Evolutionary conservation across 2,888 invertebrate genomes (phyloP), one percentile per base, ranked within the genome.

Genomic region (Acronicta alni): DNA sequence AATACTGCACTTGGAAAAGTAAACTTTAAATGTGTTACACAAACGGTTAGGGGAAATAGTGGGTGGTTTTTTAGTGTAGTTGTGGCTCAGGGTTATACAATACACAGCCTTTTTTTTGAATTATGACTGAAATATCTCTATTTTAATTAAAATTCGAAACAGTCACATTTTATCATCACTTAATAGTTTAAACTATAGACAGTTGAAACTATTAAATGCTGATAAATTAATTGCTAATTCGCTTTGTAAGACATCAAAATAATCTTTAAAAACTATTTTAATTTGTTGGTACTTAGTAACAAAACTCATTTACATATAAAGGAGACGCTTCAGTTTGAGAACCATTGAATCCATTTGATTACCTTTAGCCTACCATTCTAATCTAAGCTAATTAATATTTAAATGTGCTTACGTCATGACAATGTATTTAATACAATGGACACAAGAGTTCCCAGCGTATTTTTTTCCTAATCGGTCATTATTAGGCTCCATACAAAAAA

Each of bases 381-480:
- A 84, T 85, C 80, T 80, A 81, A 86, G 82, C 84, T 89, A 88
- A 91, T 91, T 89, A 91, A 87, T 87, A 86, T 85, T 82, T 79
- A 83, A 90, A 90, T 73, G 83, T 87, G 90, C 89, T 85, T 86
- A 90, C 90, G 90, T 91, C 92, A 93, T 84, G 85, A 88, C 84
- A 85, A 85, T 84, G 87, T 87, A 84, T 83, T 87, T 87, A 87
- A 84, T 86, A 89, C 82, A 83, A 85, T 87, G 82, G 81, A 72
- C 82, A 84, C 82, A 84, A 81, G 76, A 77, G 85, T 86, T 87
- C 87, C 88, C 86, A 87, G 81, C 75, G 52, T 79, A 77, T 81
- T 84, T 88, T 90, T 88, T 88, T 88, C 53, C 81, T 89, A 91
- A 91, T 90, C 89, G 87, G 82, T 91, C 88, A 89, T 92, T 91